Evolutionary conservation across 2,888 invertebrate genomes (phyloP), one percentile per base, ranked within the genome.

Genomic region (Alentia gelatinosa): DNA sequence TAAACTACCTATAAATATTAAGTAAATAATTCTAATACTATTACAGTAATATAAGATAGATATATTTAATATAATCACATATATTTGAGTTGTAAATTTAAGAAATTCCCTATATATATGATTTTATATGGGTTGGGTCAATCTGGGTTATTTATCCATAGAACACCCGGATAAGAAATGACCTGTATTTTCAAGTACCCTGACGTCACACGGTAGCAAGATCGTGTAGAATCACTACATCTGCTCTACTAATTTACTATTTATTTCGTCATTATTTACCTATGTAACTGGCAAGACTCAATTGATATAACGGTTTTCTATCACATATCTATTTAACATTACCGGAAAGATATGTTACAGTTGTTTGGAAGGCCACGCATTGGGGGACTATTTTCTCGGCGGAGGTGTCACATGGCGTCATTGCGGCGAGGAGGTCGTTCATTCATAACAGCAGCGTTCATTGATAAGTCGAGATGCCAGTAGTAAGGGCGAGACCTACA

Each of bases 381-480:
- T 26, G 35, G 15, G 19, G 79, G 39, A 79, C 79, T 79, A 79
- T 39, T 79, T 79, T 19, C 0, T 19, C 15, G 37, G 79, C 79
- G 37, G 37, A 5, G 37, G 35, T 12, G 39, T 4, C 12, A 0
- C 3, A 37, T 79, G 9, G 79, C 79, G 79, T 79, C 79, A 79
- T 37, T 35, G 79, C n/a, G 37, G 79, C 39, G 79, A 33, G 35
- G 26, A 9, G 79, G 39, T 26, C 79, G 79, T 79, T 79, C 79
- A 79, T 79, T 79, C 79, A 79, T 79, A 79, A 79, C 79, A 15
- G 79, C 79, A 37, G 79, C 12, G 79, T 79, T 79, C 79, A 79
- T 79, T 79, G 37, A 79, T 79, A 79, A 79, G 79, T n/a, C 37
- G 79, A 1, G 7, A 79, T 79, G 79, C 12, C 39, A 33, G 79